Base-by-base conservation (phyloP, 2,888 invertebrate species). In the Hydraecia micacea region DNA sequence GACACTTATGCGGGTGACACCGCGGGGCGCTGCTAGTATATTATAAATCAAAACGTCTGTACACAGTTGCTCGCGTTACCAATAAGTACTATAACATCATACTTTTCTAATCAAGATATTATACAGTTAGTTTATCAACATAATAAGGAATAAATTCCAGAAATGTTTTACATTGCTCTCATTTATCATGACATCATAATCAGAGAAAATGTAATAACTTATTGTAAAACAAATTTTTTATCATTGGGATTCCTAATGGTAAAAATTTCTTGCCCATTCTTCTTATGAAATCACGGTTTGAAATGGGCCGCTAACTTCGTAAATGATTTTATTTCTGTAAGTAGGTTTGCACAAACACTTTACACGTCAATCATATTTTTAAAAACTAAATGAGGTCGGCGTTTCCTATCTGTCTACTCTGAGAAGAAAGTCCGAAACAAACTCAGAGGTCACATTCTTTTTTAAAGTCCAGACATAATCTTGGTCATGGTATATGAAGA, bases 1-100 rank as follows among this genome's bases (percentile, higher is more conserved):
- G n/a, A n/a, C n/a, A n/a, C n/a, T n/a, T n/a, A n/a, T n/a, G n/a
- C n/a, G n/a, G n/a, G n/a, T n/a, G n/a, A n/a, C n/a, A n/a, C n/a
- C n/a, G n/a, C n/a, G n/a, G n/a, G n/a, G n/a, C n/a, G n/a, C n/a
- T n/a, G n/a, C n/a, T n/a, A n/a, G n/a, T 1, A 15, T 15, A 21
- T 4, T 8, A 32, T 1, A 39, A 58, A 39, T 46, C 49, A 58
- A 66, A 52, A 52, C 65, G 25, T 4, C 63, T 46, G n/a, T n/a
- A 58, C 36, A 39, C 46, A 63, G 55, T 66, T 75, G 6, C 71
- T 82, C 3, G 11, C 8, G 25, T 55, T 52, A 28, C 28, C 21
- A 2, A 25, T 18, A n/a, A n/a, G n/a, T n/a, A 28, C 7, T 32
- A 28, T 11, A 62, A 46, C 4, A 21, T 52, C 2, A 52, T 36